These are phyloP conservation scores for Acanthacorydalis orientalis DNA, from an alignment of 2,888 invertebrate species.

Conservation along the genomic window DNA sequence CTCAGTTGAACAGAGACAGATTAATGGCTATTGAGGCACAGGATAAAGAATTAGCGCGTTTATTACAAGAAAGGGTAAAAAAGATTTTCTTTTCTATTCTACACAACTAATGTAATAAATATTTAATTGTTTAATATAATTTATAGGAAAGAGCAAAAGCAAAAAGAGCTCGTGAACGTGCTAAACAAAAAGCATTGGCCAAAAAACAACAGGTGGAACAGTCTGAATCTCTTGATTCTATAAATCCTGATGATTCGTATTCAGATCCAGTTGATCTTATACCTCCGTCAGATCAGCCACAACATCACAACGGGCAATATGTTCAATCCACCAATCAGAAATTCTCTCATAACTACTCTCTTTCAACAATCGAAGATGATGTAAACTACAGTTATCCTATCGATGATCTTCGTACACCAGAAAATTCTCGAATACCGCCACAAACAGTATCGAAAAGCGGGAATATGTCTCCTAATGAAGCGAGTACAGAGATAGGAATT, in stretches of 20 bases:
- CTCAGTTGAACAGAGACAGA: slow-evolving; percentile 39
- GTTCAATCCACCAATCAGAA: slow-evolving; percentile 3
- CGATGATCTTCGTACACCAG: slow-evolving; percentile 13
- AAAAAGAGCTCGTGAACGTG: slow-evolving; percentile 50
- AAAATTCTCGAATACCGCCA: background rate
- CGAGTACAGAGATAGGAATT: background rate
- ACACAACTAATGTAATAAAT: background rate
- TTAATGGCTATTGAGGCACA: slow-evolving; percentile 62
- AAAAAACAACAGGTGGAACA: slow-evolving; percentile 26
- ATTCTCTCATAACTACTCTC: slow-evolving; percentile 19
- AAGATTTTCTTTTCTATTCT: background rate
- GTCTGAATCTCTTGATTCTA: slow-evolving; percentile 18
- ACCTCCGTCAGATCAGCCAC: slow-evolving; percentile 18
- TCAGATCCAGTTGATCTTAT: slow-evolving; percentile 37
- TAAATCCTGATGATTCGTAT: slow-evolving; percentile 28
- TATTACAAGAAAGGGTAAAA: slow-evolving; percentile 47
- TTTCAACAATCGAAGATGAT: slow-evolving; percentile 22
- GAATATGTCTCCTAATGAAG: background rate
- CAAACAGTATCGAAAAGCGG: background rate
- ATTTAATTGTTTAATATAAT: slow-evolving; percentile 1
- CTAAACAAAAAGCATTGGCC: slow-evolving; percentile 39
- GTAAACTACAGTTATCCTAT: slow-evolving; percentile 25
- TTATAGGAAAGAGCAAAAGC: slow-evolving; percentile 49
- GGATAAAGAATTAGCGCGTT: slow-evolving; percentile 58
- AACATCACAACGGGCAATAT: background rate